These are phyloP conservation scores for Tethya wilhelma DNA, from an alignment of 37 sponge, comb jelly and placozoan genomes.

Conservation along the genomic window DNA sequence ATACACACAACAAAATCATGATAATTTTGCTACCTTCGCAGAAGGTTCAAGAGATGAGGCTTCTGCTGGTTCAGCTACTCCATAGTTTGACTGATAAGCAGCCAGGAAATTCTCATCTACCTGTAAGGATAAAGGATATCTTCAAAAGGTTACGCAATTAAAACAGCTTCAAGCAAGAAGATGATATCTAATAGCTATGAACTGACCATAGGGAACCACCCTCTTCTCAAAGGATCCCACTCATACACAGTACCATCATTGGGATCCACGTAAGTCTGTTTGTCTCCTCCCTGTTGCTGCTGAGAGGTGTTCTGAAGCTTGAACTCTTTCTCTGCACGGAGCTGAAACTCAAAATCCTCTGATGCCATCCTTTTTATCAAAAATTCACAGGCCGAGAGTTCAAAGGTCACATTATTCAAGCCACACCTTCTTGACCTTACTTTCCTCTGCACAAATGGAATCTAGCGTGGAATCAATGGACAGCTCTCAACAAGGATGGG, in stretches of 20 bases:
- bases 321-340: conserved; percentile 39
- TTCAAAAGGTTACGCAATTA: neutral
- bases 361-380: neutral
- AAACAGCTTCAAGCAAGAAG: neutral
- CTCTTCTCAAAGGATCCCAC: conserved; percentile 84
- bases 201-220: conserved; percentile 95
- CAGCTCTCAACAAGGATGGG: neutral
- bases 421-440: neutral
- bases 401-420: neutral
- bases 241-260: conserved; percentile 92
- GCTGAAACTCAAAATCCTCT: conserved; percentile 23
- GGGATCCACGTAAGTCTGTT: conserved; percentile 76
- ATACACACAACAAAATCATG: no score
- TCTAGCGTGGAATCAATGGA: neutral
- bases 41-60: neutral
- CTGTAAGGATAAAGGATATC: conserved; percentile 41
- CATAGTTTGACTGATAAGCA: conserved; percentile 87
- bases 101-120: conserved; percentile 92
- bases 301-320: conserved; percentile 33
- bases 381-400: neutral
- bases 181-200: neutral
- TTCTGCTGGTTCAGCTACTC: conserved; percentile 30
- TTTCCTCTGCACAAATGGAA: neutral
- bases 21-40: neutral
- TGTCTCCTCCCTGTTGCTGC: neutral